These are phyloP conservation scores for Bos javanicus DNA, from an alignment of 2,113 vertebrate species.

Conservation along the genomic window DNA sequence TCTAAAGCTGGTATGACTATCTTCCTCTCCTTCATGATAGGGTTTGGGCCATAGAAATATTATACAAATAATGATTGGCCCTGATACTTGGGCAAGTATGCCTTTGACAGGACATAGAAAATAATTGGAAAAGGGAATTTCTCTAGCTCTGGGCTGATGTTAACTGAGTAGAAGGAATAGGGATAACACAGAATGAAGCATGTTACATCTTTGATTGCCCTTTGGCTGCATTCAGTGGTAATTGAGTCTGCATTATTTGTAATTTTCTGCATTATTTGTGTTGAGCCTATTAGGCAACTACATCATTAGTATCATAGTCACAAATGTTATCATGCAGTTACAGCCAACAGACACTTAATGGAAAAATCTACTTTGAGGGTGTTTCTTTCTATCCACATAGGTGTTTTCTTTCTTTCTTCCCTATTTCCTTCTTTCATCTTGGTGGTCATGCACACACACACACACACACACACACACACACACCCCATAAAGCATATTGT, in stretches of 20 bases:
- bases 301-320: conserved; percentile 56
- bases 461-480: neutral
- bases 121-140: conserved; percentile 43
- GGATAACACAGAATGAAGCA: neutral
- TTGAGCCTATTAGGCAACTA: conserved; percentile 48
- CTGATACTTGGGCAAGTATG: neutral
- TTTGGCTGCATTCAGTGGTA: conserved; percentile 42
- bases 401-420: conserved; percentile 45
- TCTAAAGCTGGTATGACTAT: neutral
- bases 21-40: neutral
- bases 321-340: conserved; percentile 45
- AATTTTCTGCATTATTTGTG: conserved; percentile 74
- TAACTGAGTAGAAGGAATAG: neutral
- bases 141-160: neutral
- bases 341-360: conserved; percentile 46
- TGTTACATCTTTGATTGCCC: conserved; percentile 8
- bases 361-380: conserved; percentile 46
- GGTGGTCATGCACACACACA: neutral
- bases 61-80: neutral
- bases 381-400: neutral
- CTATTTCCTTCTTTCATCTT: conserved; percentile 28
- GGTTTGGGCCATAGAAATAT: neutral
- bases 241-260: conserved; percentile 66
- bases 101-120: conserved; percentile 18
- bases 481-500: neutral